Percentiles rank a stretch among this genome's conserved stretches.
Conservation (phyloP, 2,888 invertebrate genomes). For the Cenopis cana region DNA sequence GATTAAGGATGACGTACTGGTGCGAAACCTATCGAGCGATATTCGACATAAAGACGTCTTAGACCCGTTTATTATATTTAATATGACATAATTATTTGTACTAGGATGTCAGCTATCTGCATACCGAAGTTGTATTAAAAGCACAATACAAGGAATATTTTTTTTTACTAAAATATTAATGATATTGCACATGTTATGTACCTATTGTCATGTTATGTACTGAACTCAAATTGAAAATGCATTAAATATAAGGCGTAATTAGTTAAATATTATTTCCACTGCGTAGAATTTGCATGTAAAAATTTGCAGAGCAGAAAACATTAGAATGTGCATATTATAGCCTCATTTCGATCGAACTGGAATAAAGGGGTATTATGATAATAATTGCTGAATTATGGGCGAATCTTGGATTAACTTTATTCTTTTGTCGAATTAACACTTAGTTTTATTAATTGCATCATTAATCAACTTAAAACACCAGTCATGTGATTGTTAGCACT, state of each 20-base stretch:
- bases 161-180: not conserved
- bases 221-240: conserved; percentile 4
- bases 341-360: not conserved
- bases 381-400: not conserved
- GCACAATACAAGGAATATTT: not conserved
- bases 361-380: not conserved
- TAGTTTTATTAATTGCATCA: not conserved
- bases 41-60: no score
- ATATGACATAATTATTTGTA: no score
- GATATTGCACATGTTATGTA: not conserved
- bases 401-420: not conserved
- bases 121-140: no score
- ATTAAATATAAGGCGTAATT: not conserved
- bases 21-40: no score
- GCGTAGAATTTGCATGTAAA: not conserved
- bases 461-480: not conserved
- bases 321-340: not conserved
- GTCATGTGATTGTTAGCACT: no score
- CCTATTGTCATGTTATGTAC: not conserved
- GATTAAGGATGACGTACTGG: no score
- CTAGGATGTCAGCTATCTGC: no score
- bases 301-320: not conserved
- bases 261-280: not conserved
- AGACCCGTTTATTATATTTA: no score
- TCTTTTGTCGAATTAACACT: conserved; percentile 1